These are phyloP conservation scores for Sinodicranocentrus sp. DNA, from an alignment of 2,888 invertebrate species.

Conservation along the genomic window DNA sequence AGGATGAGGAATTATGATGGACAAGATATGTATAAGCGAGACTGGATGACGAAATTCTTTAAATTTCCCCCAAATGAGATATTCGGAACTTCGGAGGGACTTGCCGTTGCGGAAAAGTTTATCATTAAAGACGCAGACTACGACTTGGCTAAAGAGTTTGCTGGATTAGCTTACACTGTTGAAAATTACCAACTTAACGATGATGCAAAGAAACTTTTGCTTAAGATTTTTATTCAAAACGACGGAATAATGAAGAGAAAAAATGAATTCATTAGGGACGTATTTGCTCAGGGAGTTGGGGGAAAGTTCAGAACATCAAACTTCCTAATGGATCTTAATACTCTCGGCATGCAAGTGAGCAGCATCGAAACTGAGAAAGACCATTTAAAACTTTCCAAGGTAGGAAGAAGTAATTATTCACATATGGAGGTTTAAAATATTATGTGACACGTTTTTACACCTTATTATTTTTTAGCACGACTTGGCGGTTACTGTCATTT, in stretches of 20 bases:
- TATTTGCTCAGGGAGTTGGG: constrained; percentile 48
- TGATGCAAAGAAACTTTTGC: constrained; percentile 29
- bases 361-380: constrained; percentile 60
- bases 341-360: constrained; percentile 42
- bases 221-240: constrained; percentile 14
- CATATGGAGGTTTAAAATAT: too few species aligned
- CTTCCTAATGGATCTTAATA: constrained; percentile 29
- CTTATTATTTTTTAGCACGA: constrained; percentile 44
- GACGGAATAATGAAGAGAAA: neutral
- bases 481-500: constrained; percentile 26
- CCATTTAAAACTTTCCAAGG: neutral
- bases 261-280: constrained; percentile 25
- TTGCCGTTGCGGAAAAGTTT: constrained; percentile 42
- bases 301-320: constrained; percentile 6
- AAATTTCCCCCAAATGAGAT: constrained; percentile 57
- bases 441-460: too few species aligned
- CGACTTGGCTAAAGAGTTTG: constrained; percentile 49
- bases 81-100: constrained; percentile 44
- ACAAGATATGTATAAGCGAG: constrained; percentile 45
- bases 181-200: neutral
- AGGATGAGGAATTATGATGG: constrained; percentile 49
- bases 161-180: constrained; percentile 42
- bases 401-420: too few species aligned
- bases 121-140: constrained; percentile 50
- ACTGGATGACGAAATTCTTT: constrained; percentile 69